Evolutionary conservation across 2,888 invertebrate species (phyloP).

Genomic region (Drosophila mimetica): DNA sequence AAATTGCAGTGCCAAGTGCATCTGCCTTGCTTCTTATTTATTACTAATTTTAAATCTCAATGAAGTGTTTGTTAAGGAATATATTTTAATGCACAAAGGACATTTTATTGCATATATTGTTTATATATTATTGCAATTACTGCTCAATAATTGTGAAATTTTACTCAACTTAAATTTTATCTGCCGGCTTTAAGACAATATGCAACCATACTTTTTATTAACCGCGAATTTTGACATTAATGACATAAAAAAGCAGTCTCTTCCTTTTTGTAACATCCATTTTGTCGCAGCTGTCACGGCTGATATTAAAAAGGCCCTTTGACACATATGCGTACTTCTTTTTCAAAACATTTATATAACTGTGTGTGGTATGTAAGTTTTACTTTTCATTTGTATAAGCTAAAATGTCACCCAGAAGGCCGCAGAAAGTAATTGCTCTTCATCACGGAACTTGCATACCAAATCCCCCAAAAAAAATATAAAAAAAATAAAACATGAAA

Average conservation of each 20-base stretch:
- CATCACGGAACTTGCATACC: constrained; percentile 14
- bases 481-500: background rate
- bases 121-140: too few relatives aligned
- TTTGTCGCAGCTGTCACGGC: constrained; percentile 1
- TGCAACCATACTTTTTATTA: too few relatives aligned
- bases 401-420: constrained; percentile 37
- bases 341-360: background rate
- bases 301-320: constrained; percentile 28
- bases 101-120: too few relatives aligned
- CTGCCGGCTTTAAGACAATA: too few relatives aligned
- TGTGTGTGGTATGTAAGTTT: background rate
- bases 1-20: constrained; percentile 54
- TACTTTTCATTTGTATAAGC: background rate
- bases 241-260: too few relatives aligned
- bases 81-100: background rate
- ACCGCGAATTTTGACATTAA: too few relatives aligned
- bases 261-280: background rate
- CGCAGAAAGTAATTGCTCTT: constrained; percentile 35
- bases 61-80: constrained; percentile 4
- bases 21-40: constrained; percentile 1
- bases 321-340: background rate
- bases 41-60: constrained; percentile 45
- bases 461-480: too few relatives aligned
- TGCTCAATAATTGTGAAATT: too few relatives aligned
- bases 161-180: too few relatives aligned